Conservation (phyloP, 2,113 vertebrate species). For the Callipepla squamata region DNA sequence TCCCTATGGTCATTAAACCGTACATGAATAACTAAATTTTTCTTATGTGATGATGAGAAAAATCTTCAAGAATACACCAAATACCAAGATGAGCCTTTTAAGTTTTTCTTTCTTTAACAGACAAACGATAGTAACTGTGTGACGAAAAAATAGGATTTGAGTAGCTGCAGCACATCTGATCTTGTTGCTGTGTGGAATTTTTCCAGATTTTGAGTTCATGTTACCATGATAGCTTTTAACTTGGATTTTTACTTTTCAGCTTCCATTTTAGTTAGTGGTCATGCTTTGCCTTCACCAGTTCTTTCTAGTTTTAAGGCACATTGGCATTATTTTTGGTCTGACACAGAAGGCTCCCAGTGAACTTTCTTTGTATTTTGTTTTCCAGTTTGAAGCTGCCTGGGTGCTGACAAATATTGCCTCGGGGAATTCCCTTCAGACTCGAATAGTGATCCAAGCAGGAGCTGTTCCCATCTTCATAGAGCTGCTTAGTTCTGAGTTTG, state of each 20-base stretch:
- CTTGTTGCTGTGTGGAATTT: background rate
- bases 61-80: background rate
- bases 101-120: background rate
- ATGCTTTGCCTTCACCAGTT: background rate
- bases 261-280: background rate
- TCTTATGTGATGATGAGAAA: background rate
- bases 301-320: background rate
- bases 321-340: background rate
- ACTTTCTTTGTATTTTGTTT: background rate
- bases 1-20: background rate
- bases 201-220: background rate
- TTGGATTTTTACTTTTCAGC: background rate
- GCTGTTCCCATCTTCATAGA: conserved; percentile 98
- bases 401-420: conserved; percentile 98
- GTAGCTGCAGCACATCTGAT: background rate
- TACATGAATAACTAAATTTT: background rate
- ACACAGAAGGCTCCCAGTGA: background rate
- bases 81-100: background rate
- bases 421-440: conserved; percentile 95
- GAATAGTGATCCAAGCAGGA: conserved; percentile 96
- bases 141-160: background rate
- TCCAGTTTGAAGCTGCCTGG: conserved; percentile 98
- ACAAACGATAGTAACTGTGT: background rate
- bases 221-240: background rate
- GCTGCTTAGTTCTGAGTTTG: conserved; percentile 95